phyloP scores from a whole-genome alignment of 2,113 vertebrate species.

The Talpa occidentalis region DNA sequence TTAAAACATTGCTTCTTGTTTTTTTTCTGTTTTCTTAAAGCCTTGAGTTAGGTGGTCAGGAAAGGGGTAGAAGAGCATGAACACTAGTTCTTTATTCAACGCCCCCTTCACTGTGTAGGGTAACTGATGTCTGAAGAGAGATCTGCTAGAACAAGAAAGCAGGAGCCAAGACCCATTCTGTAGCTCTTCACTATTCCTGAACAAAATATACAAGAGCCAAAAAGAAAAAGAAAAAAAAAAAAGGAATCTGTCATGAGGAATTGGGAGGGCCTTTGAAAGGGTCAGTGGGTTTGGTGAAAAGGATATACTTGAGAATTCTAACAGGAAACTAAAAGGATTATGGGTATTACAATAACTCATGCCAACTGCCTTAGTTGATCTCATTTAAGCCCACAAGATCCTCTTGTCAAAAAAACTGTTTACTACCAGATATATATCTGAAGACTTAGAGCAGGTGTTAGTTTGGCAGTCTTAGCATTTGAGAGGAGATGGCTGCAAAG shows the following conservation, averaged over 20 bases:
- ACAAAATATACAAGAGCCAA: background rate
- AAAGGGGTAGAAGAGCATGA: background rate
- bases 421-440: background rate
- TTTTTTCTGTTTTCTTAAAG: background rate
- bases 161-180: background rate
- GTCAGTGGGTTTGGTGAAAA: background rate
- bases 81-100: background rate
- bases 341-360: background rate
- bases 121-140: background rate
- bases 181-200: background rate
- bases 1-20: background rate
- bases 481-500: background rate
- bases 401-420: conserved; percentile 31
- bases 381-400: background rate
- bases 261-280: conserved; percentile 6
- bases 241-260: background rate
- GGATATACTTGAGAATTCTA: background rate
- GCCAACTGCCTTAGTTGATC: background rate
- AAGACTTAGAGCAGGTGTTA: conserved; percentile 43
- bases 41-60: background rate
- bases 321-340: background rate
- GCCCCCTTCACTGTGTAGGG: background rate
- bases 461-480: background rate
- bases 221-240: background rate
- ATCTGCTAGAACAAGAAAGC: background rate